These are phyloP conservation scores for Rhagologus leucostigma DNA, from an alignment of 2,113 vertebrate genomes.

Conservation along the genomic window DNA sequence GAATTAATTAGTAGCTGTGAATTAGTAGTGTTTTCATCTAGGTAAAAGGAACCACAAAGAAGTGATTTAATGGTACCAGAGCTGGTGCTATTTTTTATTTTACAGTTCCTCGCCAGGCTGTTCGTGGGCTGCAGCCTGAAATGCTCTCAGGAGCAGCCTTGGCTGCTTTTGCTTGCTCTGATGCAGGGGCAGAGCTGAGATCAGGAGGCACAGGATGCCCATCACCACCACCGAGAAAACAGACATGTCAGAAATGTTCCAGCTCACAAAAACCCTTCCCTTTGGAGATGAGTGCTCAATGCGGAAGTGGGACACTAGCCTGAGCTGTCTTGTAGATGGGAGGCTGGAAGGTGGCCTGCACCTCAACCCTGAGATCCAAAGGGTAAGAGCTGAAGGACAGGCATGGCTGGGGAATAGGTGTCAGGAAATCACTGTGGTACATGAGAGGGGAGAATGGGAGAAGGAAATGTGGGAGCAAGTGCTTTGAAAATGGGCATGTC, in stretches of 20 bases:
- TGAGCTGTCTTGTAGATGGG: not conserved
- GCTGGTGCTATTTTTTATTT: not conserved
- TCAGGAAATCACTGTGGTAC: not conserved
- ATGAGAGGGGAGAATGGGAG: not conserved
- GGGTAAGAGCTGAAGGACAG: not conserved
- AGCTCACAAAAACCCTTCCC: not conserved
- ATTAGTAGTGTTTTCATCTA: not conserved
- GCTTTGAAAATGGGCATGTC: not conserved
- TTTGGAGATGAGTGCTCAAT: not conserved
- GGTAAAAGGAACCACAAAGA: not conserved
- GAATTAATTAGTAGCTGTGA: not conserved
- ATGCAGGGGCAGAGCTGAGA: not conserved
- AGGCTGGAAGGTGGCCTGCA: not conserved
- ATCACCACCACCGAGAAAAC: not conserved
- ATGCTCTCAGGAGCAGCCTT: not conserved
- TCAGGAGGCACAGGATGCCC: not conserved
- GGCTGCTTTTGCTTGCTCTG: not conserved
- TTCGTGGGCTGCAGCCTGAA: not conserved
- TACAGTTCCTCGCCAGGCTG: accelerated
- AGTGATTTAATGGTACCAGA: not conserved
- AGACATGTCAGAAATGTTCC: not conserved
- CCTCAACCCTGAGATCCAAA: not conserved
- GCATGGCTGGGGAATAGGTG: not conserved
- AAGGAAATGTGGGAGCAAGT: not conserved
- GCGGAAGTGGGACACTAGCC: not conserved